Base-by-base conservation (phyloP, 2,113 vertebrate genomes). In the Mesembrinibis cayennensis region DNA sequence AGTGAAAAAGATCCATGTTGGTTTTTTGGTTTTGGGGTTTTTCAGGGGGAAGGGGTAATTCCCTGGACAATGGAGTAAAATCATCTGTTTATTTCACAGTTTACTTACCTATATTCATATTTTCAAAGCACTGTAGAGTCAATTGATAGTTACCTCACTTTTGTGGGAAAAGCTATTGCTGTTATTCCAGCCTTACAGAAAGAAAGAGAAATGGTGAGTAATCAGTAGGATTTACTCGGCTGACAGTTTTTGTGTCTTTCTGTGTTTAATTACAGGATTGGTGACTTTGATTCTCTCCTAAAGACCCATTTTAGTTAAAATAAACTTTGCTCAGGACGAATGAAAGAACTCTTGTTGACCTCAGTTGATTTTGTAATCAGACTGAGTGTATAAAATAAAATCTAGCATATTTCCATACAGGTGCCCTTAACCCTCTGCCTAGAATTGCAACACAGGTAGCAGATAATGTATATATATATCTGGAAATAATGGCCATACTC, bases 1-100 rank as follows among this genome's bases (percentile, higher is more conserved):
- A n/a, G 16, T 18, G 15, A 59, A 88, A 85, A 58, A 10, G 1
- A 16, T 40, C 9, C 4, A 4, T 19, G 7, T 2, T 38, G 26
- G 1, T 6, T 45, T 83, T 62, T 4, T 5, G 6, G 1, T 17
- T 77, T n/a, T 3, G 20, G 19, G 25, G 2, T 8, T 69, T 65
- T 82, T 79, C 45, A 36, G 2, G 19, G 6, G 7, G 25, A 62
- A 63, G 5, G 1, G 7, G 10, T 45, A 62, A 62, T 85, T 82
- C 12, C 13, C 27, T 21, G 32, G 18, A 10, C 6, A 71, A 20
- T 59, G 27, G 16, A 59, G 13, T 50, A 85, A 85, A 82, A 90
- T 22, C 5, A 50, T 13, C 9, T 27, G 1, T 52, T 94, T 70
- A 32, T 53, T 84, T 78, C 30, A 56, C 27, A 2, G 1, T 81